These are phyloP conservation scores for Agrilus biguttatus DNA, from an alignment of 2,888 invertebrate species.

Conservation along the genomic window DNA sequence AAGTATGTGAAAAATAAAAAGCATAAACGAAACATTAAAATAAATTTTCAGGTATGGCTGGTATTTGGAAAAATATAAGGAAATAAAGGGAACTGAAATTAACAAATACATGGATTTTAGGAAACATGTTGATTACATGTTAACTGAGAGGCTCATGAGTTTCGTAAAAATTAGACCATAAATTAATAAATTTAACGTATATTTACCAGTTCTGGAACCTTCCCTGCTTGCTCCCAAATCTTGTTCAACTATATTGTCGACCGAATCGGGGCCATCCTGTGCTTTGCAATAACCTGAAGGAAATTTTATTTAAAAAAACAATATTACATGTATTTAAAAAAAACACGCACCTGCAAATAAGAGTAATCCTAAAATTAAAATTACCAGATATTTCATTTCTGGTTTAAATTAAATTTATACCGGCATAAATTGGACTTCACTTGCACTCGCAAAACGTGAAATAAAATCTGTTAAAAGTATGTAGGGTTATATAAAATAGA, in stretches of 20 bases:
- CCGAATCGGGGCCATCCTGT: too few species aligned
- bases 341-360: too few species aligned
- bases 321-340: too few species aligned
- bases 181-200: neutral
- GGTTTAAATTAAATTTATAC: too few species aligned
- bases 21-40: neutral
- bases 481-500: too few species aligned
- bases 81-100: constrained; percentile 11
- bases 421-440: too few species aligned
- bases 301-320: too few species aligned
- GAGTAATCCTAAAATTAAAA: too few species aligned
- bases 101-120: constrained; percentile 31
- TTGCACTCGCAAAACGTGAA: too few species aligned
- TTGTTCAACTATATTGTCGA: constrained; percentile 47
- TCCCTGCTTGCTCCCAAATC: constrained; percentile 78
- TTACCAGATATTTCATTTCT: too few species aligned
- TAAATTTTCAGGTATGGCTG: constrained; percentile 29
- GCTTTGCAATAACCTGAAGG: too few species aligned
- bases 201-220: constrained; percentile 73
- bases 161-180: constrained; percentile 21
- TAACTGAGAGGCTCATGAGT: constrained; percentile 25
- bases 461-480: too few species aligned
- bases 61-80: constrained; percentile 19
- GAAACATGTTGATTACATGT: constrained; percentile 29
- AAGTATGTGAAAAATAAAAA: constrained; percentile 14